Evolutionary conservation across 2,888 invertebrate species (phyloP), one percentile per base, ranked within the genome.

Genomic region (Notodonta ziczac): DNA sequence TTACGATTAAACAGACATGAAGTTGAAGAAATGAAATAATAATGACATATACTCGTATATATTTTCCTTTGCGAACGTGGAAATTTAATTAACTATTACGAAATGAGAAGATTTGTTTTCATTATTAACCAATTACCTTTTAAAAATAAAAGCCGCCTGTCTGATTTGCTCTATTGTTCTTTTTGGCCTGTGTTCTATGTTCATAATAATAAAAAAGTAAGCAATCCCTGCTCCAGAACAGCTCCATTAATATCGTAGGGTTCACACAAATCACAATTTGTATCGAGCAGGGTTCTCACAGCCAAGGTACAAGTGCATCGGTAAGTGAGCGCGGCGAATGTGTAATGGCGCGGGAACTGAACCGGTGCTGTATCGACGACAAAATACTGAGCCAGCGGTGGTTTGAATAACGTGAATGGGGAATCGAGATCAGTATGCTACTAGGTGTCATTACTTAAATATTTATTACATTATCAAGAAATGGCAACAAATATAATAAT

Each of bases 271-370:
- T 52, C 52, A 52, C 52, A 52, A 52, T 52, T 52, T 52, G 52
- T 52, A 35, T 32, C 32, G 40, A 55, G 48, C 58, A 40, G 42
- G 65, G 72, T 84, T 83, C 84, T 82, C 85, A 84, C 82, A 80
- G 75, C 70, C 73, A 72, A 67, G 61, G 71, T 62, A 74, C 73
- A 55, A 70, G 67, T 73, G 70, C 68, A 73, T 68, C 70, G 70
- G 77, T 87, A 91, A 91, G 89, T 90, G 89, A 89, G 90, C 91
- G 89, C 70, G 77, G 73, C 90, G 80, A 91, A 92, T 91, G 82
- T 66, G 82, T 92, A 91, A 91, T 92, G 73, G 73, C 85, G 82
- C 84, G 87, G 88, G 88, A 87, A 88, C 77, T 74, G 73, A 70
- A 71, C 73, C 55, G 51, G 32, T n/a, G 12, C 24, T 8, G 42